A percentile compares a stretch with the other conserved stretches of the same genome.
Conservation (phyloP, 2,113 vertebrate species). For the Serranochromis macrocephalus region DNA sequence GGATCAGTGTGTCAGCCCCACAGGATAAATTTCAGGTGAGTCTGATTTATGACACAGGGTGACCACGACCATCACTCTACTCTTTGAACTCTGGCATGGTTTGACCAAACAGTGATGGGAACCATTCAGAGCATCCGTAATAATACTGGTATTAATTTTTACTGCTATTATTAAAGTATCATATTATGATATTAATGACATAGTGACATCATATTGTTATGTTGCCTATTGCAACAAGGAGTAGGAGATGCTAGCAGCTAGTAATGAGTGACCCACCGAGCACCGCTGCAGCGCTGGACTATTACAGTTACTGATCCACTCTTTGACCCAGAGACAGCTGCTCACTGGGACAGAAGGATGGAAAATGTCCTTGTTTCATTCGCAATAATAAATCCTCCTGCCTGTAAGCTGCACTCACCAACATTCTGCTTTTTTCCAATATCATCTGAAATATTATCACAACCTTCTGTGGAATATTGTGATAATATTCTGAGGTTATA, state of each 20-base stretch:
- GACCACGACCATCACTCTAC: not conserved
- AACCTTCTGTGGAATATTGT: not conserved
- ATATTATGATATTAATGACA: not conserved
- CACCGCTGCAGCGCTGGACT: not conserved
- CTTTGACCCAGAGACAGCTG: not conserved
- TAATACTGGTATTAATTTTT: not conserved
- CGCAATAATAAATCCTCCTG: not conserved
- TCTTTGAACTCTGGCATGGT: not conserved
- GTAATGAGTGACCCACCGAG: not conserved
- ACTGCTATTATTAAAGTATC: not conserved
- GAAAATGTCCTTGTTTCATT: not conserved
- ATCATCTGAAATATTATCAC: not conserved
- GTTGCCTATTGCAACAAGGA: not conserved
- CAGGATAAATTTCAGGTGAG: not conserved
- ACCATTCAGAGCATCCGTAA: not conserved
- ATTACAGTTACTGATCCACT: not conserved
- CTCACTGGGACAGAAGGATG: not conserved
- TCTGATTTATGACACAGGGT: not conserved
- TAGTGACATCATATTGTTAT: not conserved
- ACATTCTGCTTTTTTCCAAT: not conserved
- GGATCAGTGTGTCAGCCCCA: not conserved
- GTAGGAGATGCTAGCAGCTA: not conserved
- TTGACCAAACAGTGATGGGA: not conserved
- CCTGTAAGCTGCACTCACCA: not conserved
- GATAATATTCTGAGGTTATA: not conserved